Evolutionary conservation across 2,113 vertebrate genomes (phyloP), one percentile per base, ranked within the genome.

Genomic region (Pheucticus melanocephalus): DNA sequence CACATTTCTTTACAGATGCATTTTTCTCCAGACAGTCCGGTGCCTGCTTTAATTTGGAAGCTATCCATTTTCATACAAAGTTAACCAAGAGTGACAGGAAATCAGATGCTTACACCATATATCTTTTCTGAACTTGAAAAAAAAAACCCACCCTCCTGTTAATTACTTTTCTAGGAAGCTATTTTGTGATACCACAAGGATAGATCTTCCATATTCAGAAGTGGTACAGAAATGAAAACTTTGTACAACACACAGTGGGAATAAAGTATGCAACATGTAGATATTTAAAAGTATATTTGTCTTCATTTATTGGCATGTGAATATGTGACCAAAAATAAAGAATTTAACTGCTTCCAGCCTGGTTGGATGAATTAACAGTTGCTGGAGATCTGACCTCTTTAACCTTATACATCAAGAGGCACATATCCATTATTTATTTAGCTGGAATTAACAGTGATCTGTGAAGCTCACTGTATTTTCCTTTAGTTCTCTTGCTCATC

Each of bases 31-130:
- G 82, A 97, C 97, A 97, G 96, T 93, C 96, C 96, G 96, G 96
- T 98, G 97, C 97, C 89, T 75, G 93, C 95, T 97, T 97, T 97
- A 96, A 97, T 98, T 98, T 97, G 97, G 97, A 98, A 97, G 95
- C 96, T 96, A 98, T 97, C 97, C 95, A 97, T 97, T 98, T 98
- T 96, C 97, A 96, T 96, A 97, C 94, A 97, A 97, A 98, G 97
- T 98, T 98, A 98, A 98, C 95, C 95, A 97, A 98, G 96, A 98
- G 82, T 97, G 97, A 97, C 97, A 98, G 95, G 96, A 98, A 97
- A 97, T 95, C 95, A 91, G 88, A 97, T 82, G 63, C 89, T 96
- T 92, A 80, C 3, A 4, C 94, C 96, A 97, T 97, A 96, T 97
- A 95, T 98, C 90, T 97, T 96, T 93, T 91, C 84, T 95, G 93